These are phyloP conservation scores for Bradypus variegatus DNA, from an alignment of 2,797 vertebrate genomes.

Conservation along the genomic window DNA sequence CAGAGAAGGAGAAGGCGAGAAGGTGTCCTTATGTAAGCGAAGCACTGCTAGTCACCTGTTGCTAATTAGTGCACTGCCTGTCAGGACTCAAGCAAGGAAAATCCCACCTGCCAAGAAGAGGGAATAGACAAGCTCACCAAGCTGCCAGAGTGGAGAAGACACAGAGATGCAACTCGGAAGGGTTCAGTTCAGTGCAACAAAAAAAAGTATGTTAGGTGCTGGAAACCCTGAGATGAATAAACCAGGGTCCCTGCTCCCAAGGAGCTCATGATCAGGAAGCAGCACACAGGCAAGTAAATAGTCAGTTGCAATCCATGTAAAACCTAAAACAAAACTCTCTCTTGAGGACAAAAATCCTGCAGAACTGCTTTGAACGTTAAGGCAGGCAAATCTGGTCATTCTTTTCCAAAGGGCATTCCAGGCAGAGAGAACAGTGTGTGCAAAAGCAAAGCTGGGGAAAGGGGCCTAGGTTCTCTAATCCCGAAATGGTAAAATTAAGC, in stretches of 20 bases:
- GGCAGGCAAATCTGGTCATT: background rate
- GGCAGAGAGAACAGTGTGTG: background rate
- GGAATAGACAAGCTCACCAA: background rate
- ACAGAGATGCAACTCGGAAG: background rate
- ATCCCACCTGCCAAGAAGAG: background rate
- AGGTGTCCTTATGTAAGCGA: conserved; percentile 10
- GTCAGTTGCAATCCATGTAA: too few relatives aligned
- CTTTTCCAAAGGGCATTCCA: background rate
- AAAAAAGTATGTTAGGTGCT: background rate
- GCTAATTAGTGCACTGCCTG: background rate
- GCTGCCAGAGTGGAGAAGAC: background rate
- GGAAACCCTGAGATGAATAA: background rate
- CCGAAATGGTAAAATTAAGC: background rate
- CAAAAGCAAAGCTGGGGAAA: background rate
- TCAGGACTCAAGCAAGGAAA: background rate
- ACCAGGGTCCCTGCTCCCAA: background rate
- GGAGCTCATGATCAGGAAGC: background rate
- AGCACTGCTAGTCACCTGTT: conserved; percentile 35
- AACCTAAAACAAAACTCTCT: background rate
- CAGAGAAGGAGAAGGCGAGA: background rate
- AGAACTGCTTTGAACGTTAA: background rate
- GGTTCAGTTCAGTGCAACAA: background rate
- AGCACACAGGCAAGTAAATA: background rate
- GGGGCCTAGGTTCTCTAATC: background rate
- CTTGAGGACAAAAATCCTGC: background rate